Conservation (phyloP, 2,888 invertebrate genomes). For the Acrocyrtus sp. region DNA sequence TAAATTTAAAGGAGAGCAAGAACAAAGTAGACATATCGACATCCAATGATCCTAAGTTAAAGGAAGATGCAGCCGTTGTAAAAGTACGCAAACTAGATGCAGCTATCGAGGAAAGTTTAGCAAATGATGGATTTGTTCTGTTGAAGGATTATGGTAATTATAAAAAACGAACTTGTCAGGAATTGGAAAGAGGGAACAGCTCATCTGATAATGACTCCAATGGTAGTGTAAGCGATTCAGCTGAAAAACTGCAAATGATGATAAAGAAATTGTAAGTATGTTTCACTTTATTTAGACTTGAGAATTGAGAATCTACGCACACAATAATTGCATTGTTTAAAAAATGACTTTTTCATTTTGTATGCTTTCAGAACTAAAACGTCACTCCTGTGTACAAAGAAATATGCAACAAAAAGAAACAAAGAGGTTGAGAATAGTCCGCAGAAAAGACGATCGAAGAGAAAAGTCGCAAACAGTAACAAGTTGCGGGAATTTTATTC, state of each 20-base stretch:
- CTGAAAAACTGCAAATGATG: constrained; percentile 3
- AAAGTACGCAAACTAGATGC: constrained; percentile 7
- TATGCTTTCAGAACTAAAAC: constrained; percentile 12
- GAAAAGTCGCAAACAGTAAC: too few relatives aligned
- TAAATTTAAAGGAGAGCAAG: not conserved
- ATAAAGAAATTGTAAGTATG: constrained; percentile 32
- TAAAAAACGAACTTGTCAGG: constrained; percentile 7
- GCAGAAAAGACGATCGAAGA: too few relatives aligned
- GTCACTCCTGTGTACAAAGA: constrained; percentile 12
- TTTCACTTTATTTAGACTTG: too few relatives aligned
- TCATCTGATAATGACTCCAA: not conserved
- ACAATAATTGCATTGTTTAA: too few relatives aligned
- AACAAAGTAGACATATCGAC: not conserved
- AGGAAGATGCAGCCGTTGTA: not conserved
- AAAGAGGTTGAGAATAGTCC: not conserved
- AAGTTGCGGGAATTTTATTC: too few relatives aligned
- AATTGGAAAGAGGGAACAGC: not conserved
- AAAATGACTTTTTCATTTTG: too few relatives aligned
- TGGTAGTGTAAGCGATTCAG: constrained; percentile 6
- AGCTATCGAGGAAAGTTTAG: constrained; percentile 2
- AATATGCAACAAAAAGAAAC: constrained; percentile 12
- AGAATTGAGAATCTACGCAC: too few relatives aligned
- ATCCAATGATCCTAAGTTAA: constrained; percentile 24
- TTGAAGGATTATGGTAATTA: constrained; percentile 9
- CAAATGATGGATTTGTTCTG: constrained; percentile 1